Evolutionary conservation across 2,888 invertebrate species (phyloP).

Genomic region (Palloptera scutellata): DNA sequence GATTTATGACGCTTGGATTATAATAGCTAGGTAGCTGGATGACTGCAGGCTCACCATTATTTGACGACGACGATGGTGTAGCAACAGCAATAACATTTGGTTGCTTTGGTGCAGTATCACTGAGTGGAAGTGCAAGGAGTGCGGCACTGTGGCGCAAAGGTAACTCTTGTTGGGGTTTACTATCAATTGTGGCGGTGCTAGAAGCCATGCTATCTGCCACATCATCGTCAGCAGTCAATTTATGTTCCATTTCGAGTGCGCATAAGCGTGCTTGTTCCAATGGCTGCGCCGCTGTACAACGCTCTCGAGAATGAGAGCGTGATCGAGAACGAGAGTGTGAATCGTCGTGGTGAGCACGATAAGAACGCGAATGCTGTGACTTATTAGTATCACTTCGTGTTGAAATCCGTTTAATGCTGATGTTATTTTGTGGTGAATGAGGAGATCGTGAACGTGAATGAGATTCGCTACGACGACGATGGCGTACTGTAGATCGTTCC

Average conservation of each 20-base stretch:
- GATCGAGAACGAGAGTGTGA: slow-evolving; percentile 23
- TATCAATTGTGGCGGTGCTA: slow-evolving; percentile 4
- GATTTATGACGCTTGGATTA: slow-evolving; percentile 77
- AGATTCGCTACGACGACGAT: slow-evolving; percentile 37
- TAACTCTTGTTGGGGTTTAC: slow-evolving; percentile 11
- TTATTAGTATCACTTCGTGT: slow-evolving; percentile 30
- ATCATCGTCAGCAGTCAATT: slow-evolving; percentile 18
- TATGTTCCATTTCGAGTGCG: slow-evolving; percentile 34
- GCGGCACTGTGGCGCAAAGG: slow-evolving; percentile 42
- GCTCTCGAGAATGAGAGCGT: slow-evolving; percentile 17
- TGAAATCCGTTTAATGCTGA: slow-evolving; percentile 28
- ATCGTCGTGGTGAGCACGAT: slow-evolving; percentile 34
- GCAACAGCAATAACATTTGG: slow-evolving; percentile 56
- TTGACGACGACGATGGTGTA: slow-evolving; percentile 37
- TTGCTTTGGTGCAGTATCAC: slow-evolving; percentile 52
- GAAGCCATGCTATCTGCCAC: background rate
- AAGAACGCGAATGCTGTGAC: slow-evolving; percentile 19
- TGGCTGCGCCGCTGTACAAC: slow-evolving; percentile 7
- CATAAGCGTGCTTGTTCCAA: slow-evolving; percentile 33
- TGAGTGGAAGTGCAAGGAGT: slow-evolving; percentile 51
- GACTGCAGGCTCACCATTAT: slow-evolving; percentile 33
- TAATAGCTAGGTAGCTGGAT: slow-evolving; percentile 73
- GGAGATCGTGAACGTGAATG: slow-evolving; percentile 37
- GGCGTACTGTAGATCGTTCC: slow-evolving; percentile 17
- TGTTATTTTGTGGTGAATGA: slow-evolving; percentile 17